phyloP scores from a whole-genome alignment of 1,140 invertebrate genomes.

The Hyphantria cunea region DNA sequence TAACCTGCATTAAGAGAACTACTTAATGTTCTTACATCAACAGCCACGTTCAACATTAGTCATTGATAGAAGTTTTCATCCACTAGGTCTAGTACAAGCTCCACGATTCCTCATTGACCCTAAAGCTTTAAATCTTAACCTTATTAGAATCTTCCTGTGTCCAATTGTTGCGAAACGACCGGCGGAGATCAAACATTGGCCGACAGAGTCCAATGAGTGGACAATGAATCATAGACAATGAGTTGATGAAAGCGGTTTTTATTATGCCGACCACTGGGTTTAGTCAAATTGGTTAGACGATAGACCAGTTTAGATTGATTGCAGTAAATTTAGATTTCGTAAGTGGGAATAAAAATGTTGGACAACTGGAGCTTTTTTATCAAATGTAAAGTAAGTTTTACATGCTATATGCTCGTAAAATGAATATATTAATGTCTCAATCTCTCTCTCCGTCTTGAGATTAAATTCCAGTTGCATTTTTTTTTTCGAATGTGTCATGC shows the following conservation, averaged over 20 bases:
- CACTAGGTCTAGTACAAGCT: constrained; percentile 4
- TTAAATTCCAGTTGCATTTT: too few relatives aligned
- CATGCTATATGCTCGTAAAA: too few relatives aligned
- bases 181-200: constrained; percentile 50
- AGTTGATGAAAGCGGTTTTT: constrained; percentile 63
- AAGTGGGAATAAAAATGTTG: constrained; percentile 2
- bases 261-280: constrained; percentile 20
- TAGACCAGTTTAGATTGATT: constrained; percentile 20
- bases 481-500: too few relatives aligned
- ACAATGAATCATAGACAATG: constrained; percentile 51
- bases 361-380: neutral
- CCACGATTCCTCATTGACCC: constrained; percentile 48
- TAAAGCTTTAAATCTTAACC: constrained; percentile 69
- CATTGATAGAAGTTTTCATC: too few relatives aligned
- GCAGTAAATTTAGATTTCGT: constrained; percentile 15
- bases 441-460: too few relatives aligned
- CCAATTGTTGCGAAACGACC: constrained; percentile 57
- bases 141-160: constrained; percentile 67
- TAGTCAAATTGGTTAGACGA: constrained; percentile 21
- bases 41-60: too few relatives aligned
- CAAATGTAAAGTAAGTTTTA: too few relatives aligned
- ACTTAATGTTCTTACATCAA: too few relatives aligned
- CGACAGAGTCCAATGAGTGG: constrained; percentile 49
- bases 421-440: too few relatives aligned
- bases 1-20: too few relatives aligned